Conservation (phyloP, 2,888 invertebrate genomes). For the Amorpha juglandis region DNA sequence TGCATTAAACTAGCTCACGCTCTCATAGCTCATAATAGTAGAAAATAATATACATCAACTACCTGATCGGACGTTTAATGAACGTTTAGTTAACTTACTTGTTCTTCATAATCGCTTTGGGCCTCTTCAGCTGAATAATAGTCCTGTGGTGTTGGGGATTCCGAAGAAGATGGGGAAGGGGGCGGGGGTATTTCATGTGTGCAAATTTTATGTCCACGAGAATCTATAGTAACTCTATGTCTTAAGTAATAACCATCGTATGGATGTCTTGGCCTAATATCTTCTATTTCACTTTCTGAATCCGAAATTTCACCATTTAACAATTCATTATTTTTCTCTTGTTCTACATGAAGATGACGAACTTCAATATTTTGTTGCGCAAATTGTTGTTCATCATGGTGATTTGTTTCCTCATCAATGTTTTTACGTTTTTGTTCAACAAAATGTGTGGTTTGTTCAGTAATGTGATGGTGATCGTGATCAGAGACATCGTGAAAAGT, state of each 20-base stretch:
- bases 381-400: slow-evolving; percentile 27
- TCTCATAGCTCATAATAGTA: not conserved
- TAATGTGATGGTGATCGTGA: slow-evolving; percentile 31
- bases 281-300: slow-evolving; percentile 62
- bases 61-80: slow-evolving; percentile 30
- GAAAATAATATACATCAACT: slow-evolving; percentile 1
- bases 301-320: slow-evolving; percentile 63
- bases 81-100: slow-evolving; percentile 65
- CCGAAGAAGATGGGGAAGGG: slow-evolving; percentile 59
- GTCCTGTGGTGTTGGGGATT: slow-evolving; percentile 53
- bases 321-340: slow-evolving; percentile 37
- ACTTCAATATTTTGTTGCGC: slow-evolving; percentile 45
- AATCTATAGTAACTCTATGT: slow-evolving; percentile 69
- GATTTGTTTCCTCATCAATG: slow-evolving; percentile 32
- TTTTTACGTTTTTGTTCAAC: slow-evolving; percentile 26
- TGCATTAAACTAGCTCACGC: slow-evolving; percentile 13
- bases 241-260: slow-evolving; percentile 79
- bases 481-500: slow-evolving; percentile 35
- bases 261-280: slow-evolving; percentile 74
- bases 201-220: slow-evolving; percentile 72
- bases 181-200: slow-evolving; percentile 73
- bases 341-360: slow-evolving; percentile 56
- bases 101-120: slow-evolving; percentile 52
- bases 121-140: slow-evolving; percentile 48
- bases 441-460: slow-evolving; percentile 35